Conservation (phyloP, 2,797 vertebrate genomes). For the Clamator glandarius region DNA sequence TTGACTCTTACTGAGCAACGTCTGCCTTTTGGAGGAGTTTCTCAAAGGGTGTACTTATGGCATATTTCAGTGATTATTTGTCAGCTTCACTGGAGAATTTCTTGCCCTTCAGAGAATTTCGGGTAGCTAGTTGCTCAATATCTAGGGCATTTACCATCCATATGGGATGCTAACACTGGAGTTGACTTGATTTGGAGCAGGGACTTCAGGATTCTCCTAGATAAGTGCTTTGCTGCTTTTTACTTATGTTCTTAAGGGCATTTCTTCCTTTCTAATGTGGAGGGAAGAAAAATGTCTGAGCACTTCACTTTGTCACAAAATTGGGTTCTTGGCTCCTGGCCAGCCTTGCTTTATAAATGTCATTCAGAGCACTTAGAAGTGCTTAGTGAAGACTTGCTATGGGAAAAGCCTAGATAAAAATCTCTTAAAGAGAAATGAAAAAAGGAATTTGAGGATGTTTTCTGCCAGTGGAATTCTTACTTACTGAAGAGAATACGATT, state of each 20-base stretch:
- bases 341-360: slow-evolving; percentile 28
- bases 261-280: not conserved
- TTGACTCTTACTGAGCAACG: not conserved
- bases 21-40: not conserved
- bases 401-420: slow-evolving; percentile 18
- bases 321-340: slow-evolving; percentile 39
- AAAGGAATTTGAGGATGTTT: slow-evolving; percentile 39
- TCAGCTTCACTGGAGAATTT: not conserved
- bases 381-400: not conserved
- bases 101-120: not conserved
- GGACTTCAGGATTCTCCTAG: not conserved
- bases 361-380: slow-evolving; percentile 16
- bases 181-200: not conserved
- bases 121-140: not conserved
- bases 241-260: not conserved
- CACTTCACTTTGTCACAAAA: slow-evolving; percentile 5
- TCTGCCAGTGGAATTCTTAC: slow-evolving; percentile 6
- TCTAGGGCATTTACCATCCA: not conserved
- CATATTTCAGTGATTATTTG: not conserved
- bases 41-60: not conserved
- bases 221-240: slow-evolving; percentile 8
- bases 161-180: not conserved
- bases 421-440: slow-evolving; percentile 45
- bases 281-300: slow-evolving; percentile 19
- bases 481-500: not conserved